phyloP scores from a whole-genome alignment of 2,888 invertebrate species.

The Phortica magna region DNA sequence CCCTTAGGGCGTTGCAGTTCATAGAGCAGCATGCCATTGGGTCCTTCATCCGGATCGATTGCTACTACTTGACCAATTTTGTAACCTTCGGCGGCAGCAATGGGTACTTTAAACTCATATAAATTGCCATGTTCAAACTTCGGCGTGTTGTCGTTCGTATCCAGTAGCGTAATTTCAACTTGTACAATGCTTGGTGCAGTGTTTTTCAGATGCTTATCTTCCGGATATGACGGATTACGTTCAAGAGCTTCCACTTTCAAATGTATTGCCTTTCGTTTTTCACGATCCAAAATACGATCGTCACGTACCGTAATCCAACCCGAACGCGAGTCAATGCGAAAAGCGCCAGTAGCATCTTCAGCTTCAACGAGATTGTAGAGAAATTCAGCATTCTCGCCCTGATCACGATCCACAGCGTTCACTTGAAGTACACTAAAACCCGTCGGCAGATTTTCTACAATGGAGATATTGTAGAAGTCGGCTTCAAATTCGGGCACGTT shows the following conservation, averaged over 20 bases:
- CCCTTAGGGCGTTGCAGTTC: constrained; percentile 85
- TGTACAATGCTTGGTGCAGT: constrained; percentile 81
- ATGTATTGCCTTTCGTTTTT: constrained; percentile 84
- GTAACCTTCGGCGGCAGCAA: constrained; percentile 84
- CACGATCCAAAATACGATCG: constrained; percentile 87
- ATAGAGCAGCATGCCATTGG: constrained; percentile 87
- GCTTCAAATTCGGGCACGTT: constrained; percentile 93
- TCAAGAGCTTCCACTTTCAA: constrained; percentile 90
- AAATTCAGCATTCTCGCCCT: constrained; percentile 92
- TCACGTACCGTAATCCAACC: constrained; percentile 93
- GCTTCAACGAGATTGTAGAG: constrained; percentile 84
- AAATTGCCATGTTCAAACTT: constrained; percentile 90
- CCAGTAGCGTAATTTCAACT: constrained; percentile 89
- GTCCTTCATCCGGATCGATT: constrained; percentile 85
- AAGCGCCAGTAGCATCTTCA: constrained; percentile 85
- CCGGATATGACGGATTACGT: constrained; percentile 82
- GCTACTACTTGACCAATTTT: constrained; percentile 89
- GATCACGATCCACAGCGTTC: constrained; percentile 88
- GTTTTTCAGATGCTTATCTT: constrained; percentile 66
- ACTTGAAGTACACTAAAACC: constrained; percentile 81
- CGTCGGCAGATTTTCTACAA: constrained; percentile 93
- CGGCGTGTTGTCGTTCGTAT: constrained; percentile 95
- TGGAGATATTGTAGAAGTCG: constrained; percentile 93
- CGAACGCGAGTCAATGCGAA: constrained; percentile 86
- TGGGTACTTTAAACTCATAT: constrained; percentile 87